A percentile compares a stretch with the other conserved stretches of the same genome.
phyloP scores from a whole-genome alignment of 2,888 invertebrate genomes.

The Andrena fulva region DNA sequence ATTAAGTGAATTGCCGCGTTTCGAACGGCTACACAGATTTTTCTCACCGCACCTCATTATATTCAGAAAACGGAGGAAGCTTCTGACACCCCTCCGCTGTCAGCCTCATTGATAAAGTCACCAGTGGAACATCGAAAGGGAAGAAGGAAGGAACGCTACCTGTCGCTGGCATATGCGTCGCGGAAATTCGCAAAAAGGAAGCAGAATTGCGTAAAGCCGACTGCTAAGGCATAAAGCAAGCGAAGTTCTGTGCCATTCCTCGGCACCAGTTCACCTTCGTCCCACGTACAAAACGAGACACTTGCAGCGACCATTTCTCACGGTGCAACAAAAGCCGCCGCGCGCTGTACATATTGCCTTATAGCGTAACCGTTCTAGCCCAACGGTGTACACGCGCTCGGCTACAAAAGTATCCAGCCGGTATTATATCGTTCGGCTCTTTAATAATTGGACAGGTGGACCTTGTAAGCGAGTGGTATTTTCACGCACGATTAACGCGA shows the following conservation, averaged over 20 bases:
- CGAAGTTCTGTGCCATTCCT: conserved; percentile 31
- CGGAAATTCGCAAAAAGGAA: not conserved
- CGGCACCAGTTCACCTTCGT: conserved; percentile 47
- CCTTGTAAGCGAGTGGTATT: conserved; percentile 65
- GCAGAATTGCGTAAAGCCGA: conserved; percentile 40
- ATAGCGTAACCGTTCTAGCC: conserved; percentile 52
- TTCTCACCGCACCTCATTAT: too few relatives aligned
- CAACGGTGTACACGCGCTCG: conserved; percentile 14
- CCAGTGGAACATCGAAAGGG: not conserved
- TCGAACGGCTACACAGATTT: too few relatives aligned
- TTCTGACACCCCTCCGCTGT: too few relatives aligned
- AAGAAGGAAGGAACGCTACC: not conserved
- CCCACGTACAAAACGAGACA: conserved; percentile 52
- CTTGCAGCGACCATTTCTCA: conserved; percentile 63
- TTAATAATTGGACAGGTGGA: conserved; percentile 68
- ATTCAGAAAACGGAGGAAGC: too few relatives aligned
- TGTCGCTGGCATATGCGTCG: not conserved
- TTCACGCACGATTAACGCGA: conserved; percentile 71
- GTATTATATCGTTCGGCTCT: conserved; percentile 34
- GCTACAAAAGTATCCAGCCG: conserved; percentile 23
- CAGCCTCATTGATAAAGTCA: too few relatives aligned
- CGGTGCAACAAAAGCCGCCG: conserved; percentile 63
- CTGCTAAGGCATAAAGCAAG: conserved; percentile 1
- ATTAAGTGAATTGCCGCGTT: too few relatives aligned
- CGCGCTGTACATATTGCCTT: conserved; percentile 29